Conservation (phyloP, 2,113 vertebrate genomes). For the Seriola rivoliana region DNA sequence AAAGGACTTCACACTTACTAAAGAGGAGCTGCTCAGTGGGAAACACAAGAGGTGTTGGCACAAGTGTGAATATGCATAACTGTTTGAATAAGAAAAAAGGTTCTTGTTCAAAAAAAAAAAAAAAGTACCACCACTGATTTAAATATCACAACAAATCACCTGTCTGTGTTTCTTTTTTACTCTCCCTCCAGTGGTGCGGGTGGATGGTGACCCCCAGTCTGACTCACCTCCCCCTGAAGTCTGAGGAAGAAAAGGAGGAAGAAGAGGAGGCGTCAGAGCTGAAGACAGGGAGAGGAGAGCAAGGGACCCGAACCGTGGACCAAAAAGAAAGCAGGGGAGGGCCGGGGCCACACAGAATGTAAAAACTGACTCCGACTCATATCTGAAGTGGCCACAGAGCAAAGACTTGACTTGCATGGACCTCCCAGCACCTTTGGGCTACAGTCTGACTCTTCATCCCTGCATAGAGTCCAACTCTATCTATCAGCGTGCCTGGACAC, state of each 20-base stretch:
- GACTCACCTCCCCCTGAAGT: constrained; percentile 77
- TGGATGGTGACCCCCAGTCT: constrained; percentile 79
- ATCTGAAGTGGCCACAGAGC: constrained; percentile 47
- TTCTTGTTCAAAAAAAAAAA: too few species aligned
- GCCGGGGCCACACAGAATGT: constrained; percentile 37
- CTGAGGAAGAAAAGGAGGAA: constrained; percentile 60
- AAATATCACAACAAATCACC: constrained; percentile 14
- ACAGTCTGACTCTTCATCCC: constrained; percentile 63
- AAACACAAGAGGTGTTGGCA: background rate
- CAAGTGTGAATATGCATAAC: background rate
- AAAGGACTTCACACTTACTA: constrained; percentile 2
- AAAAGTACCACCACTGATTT: background rate
- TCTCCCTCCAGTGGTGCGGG: constrained; percentile 80
- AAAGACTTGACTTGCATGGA: constrained; percentile 42
- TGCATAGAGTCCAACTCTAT: constrained; percentile 51
- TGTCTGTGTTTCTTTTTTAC: background rate
- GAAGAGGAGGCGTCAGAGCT: constrained; percentile 40
- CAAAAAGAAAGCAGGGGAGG: constrained; percentile 3
- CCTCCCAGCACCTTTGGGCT: constrained; percentile 48
- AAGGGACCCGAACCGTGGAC: constrained; percentile 49
- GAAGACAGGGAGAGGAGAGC: constrained; percentile 36
- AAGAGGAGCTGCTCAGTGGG: constrained; percentile 1
- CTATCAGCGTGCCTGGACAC: constrained; percentile 64
- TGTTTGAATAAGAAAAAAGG: constrained; percentile 9
- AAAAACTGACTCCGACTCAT: constrained; percentile 44